phyloP scores from a whole-genome alignment of 92 coral and sea anemone genomes.

The Palythoa grandis region DNA sequence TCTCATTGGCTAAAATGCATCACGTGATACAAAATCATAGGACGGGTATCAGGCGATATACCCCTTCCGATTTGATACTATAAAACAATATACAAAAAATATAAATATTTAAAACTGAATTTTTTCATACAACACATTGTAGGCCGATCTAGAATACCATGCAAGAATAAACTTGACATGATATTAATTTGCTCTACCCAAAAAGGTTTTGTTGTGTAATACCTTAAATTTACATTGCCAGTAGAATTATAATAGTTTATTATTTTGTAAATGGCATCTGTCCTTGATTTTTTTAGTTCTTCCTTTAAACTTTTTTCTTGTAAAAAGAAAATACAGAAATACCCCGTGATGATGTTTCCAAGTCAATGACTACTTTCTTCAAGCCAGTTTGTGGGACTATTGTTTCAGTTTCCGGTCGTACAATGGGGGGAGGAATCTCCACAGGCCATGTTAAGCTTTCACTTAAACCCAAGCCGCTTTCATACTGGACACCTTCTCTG shows the following conservation, averaged over 20 bases:
- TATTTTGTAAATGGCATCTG: too few species aligned
- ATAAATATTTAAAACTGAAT: too few species aligned
- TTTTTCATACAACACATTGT: neutral
- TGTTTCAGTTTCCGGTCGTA: slow-evolving; percentile 10
- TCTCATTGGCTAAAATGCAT: too few species aligned
- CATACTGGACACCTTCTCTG: slow-evolving; percentile 52
- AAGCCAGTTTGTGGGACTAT: neutral
- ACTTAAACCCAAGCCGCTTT: slow-evolving; percentile 42
- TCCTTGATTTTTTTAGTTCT: too few species aligned
- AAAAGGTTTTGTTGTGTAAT: neutral
- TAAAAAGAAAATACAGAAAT: neutral
- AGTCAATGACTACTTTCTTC: slow-evolving; percentile 46
- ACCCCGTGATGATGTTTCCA: slow-evolving; percentile 60
- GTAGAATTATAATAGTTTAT: too few species aligned
- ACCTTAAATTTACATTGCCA: neutral
- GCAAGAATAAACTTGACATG: too few species aligned
- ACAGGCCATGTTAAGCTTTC: neutral
- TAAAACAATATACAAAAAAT: too few species aligned
- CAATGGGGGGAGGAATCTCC: slow-evolving; percentile 38
- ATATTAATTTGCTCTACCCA: too few species aligned
- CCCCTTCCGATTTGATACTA: too few species aligned
- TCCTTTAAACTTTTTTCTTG: too few species aligned
- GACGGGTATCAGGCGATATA: too few species aligned
- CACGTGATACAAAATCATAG: too few species aligned
- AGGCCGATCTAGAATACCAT: neutral